These are phyloP conservation scores for Poecilia picta DNA, from an alignment of 2,797 vertebrate genomes.

Conservation along the genomic window DNA sequence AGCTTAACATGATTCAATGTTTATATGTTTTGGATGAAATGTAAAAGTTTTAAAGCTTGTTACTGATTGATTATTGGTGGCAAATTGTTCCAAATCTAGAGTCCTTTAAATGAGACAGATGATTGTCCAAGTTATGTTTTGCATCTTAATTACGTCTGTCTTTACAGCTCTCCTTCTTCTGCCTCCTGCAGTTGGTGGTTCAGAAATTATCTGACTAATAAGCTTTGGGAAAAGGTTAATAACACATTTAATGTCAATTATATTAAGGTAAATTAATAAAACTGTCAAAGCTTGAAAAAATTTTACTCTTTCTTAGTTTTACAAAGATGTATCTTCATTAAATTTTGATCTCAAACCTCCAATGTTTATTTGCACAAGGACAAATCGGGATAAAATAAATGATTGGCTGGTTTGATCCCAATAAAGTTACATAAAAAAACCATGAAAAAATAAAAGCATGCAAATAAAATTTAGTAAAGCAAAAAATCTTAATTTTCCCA, in stretches of 20 bases:
- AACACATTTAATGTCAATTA: too few species aligned
- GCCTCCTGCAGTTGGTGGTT: not conserved
- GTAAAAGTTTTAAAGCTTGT: not conserved
- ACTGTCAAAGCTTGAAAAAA: too few species aligned
- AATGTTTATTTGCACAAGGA: too few species aligned
- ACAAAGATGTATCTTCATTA: not conserved
- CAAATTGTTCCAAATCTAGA: not conserved
- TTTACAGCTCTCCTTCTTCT: not conserved
- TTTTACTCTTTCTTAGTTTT: too few species aligned
- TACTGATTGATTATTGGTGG: not conserved
- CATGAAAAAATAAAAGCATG: too few species aligned
- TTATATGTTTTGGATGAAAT: not conserved
- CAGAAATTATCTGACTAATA: not conserved
- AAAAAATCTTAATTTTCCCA: too few species aligned
- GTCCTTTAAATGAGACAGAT: not conserved
- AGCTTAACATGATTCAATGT: not conserved
- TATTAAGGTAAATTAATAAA: too few species aligned
- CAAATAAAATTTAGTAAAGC: too few species aligned
- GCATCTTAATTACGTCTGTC: not conserved
- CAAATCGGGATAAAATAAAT: too few species aligned
- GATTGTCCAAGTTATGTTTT: not conserved
- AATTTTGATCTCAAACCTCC: not conserved
- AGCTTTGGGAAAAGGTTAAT: too few species aligned
- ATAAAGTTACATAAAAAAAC: too few species aligned
- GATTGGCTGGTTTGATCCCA: too few species aligned